Conservation (phyloP, 2,888 invertebrate species). For the Caenorhabditis sp. region DNA sequence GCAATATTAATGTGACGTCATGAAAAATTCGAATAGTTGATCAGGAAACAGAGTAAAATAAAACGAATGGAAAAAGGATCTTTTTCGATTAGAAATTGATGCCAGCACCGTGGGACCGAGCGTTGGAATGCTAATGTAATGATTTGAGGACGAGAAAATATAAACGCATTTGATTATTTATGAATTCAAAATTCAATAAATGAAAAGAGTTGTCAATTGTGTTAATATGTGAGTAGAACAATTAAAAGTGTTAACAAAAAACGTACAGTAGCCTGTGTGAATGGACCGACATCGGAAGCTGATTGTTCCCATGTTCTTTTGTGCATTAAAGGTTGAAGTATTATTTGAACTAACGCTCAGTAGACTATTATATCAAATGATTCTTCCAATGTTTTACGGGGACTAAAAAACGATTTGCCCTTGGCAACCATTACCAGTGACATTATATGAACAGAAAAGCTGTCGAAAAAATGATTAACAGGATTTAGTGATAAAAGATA, state of each 20-base stretch:
- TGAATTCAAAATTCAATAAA: no score
- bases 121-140: neutral
- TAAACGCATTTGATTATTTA: no score
- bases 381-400: no score
- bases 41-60: no score
- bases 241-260: slow-evolving; percentile 42
- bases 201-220: no score
- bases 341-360: no score
- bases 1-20: neutral
- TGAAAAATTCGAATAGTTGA: no score
- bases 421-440: neutral
- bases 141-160: slow-evolving; percentile 8
- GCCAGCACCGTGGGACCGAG: slow-evolving; percentile 34
- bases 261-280: slow-evolving; percentile 45
- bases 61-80: neutral
- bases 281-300: slow-evolving; percentile 18
- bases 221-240: no score
- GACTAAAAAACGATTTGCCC: neutral
- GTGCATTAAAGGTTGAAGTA: slow-evolving; percentile 26
- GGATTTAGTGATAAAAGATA: slow-evolving; percentile 6
- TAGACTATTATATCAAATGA: no score
- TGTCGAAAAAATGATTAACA: neutral
- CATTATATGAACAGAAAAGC: neutral
- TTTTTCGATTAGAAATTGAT: slow-evolving; percentile 5
- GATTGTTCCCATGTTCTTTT: slow-evolving; percentile 45